A percentile compares a stretch with the other conserved stretches of the same genome.
Evolutionary conservation across 2,888 invertebrate genomes (phyloP).

Genomic region (Nematopogon swammerdamellus): DNA sequence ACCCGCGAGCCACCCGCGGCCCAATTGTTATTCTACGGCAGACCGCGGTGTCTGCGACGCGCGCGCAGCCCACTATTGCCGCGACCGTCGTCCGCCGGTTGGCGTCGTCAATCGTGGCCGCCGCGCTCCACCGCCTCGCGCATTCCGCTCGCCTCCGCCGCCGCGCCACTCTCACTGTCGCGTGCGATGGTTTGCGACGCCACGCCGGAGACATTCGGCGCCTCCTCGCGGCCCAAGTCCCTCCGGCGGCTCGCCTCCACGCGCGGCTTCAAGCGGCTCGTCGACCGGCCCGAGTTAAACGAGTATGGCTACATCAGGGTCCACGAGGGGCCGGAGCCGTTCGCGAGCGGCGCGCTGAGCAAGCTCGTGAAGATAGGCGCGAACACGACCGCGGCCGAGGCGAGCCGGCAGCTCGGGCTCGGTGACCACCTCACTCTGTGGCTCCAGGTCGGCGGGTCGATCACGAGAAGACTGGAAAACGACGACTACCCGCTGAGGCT

Average conservation of each 20-base stretch:
- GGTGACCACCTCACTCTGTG: conserved; percentile 45
- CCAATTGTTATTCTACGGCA: not conserved
- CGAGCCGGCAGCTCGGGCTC: conserved; percentile 47
- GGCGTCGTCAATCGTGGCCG: conserved; percentile 9
- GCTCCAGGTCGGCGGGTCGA: conserved; percentile 56
- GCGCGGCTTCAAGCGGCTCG: conserved; percentile 39
- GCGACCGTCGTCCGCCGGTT: conserved; percentile 2
- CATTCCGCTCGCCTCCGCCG: not conserved
- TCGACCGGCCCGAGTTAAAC: conserved; percentile 14
- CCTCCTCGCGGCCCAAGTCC: conserved; percentile 32
- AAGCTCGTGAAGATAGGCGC: conserved; percentile 55
- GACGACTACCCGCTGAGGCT: conserved; percentile 57
- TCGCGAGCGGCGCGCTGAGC: conserved; percentile 47
- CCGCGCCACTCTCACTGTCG: not conserved
- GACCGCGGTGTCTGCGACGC: no score
- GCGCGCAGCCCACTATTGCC: not conserved
- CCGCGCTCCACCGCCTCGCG: not conserved
- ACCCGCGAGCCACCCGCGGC: conserved; percentile 3
- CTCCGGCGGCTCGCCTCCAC: conserved; percentile 50
- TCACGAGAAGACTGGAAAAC: conserved; percentile 48
- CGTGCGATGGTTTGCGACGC: conserved; percentile 49
- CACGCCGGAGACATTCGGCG: conserved; percentile 28
- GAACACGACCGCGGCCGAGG: conserved; percentile 55
- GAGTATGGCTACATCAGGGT: conserved; percentile 60
- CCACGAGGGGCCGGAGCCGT: conserved; percentile 54